phyloP scores from a whole-genome alignment of 1,140 invertebrate genomes.

The Geopemphigus sp. region DNA sequence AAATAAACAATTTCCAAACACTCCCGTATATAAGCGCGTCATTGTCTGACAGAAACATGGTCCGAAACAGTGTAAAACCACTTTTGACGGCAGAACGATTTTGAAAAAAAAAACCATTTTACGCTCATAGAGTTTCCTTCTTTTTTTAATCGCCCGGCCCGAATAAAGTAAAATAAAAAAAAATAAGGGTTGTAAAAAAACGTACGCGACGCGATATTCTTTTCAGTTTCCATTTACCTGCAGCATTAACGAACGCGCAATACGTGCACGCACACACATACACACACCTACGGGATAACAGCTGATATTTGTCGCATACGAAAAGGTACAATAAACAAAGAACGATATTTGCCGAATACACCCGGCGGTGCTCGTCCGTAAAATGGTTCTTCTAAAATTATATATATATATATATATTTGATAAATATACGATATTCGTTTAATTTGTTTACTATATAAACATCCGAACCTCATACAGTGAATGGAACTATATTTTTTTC shows the following conservation, averaged over 20 bases:
- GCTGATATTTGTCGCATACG: slow-evolving; percentile 34
- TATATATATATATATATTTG: background rate
- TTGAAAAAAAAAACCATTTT: slow-evolving; percentile 19
- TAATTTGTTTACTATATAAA: slow-evolving; percentile 46
- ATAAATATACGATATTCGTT: slow-evolving; percentile 34
- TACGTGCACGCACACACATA: no score
- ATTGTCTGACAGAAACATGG: slow-evolving; percentile 18
- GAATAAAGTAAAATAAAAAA: background rate
- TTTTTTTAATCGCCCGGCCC: background rate
- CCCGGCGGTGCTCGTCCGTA: slow-evolving; percentile 39
- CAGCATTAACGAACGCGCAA: slow-evolving; percentile 5
- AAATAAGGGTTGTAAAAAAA: slow-evolving; percentile 31
- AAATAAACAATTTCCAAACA: slow-evolving; percentile 30
- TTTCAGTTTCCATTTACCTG: slow-evolving; percentile 29
- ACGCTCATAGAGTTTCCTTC: background rate
- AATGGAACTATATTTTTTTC: slow-evolving; percentile 21
- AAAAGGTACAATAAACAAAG: slow-evolving; percentile 39
- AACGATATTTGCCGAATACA: slow-evolving; percentile 34
- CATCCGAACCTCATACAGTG: slow-evolving; percentile 10
- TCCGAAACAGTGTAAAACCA: background rate
- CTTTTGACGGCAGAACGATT: slow-evolving; percentile 8
- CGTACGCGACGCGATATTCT: background rate
- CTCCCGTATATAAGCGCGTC: background rate
- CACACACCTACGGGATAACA: background rate
- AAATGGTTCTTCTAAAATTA: slow-evolving; percentile 31